These are phyloP conservation scores for Euwallacea fornicatus DNA, from an alignment of 1,140 invertebrate species.

Conservation along the genomic window DNA sequence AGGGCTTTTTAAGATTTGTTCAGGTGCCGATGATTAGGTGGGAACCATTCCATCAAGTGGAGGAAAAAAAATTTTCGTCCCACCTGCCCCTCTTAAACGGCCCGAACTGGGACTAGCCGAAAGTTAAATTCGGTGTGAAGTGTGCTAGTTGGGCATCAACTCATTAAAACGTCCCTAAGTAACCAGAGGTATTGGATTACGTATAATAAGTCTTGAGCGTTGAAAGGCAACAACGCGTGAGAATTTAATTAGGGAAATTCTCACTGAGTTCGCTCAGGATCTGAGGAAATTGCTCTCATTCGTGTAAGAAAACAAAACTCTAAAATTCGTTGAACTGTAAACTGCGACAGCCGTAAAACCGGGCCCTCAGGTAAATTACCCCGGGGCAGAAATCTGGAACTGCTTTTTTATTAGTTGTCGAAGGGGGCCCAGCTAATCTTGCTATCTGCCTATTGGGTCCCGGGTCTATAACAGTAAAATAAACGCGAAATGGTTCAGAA, in stretches of 20 bases:
- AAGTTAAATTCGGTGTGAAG: constrained; percentile 19
- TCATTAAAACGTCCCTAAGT: constrained; percentile 17
- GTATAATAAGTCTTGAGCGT: background rate
- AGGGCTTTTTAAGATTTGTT: constrained; percentile 20
- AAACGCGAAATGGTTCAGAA: constrained; percentile 18
- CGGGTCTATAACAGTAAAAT: constrained; percentile 11
- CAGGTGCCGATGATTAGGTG: constrained; percentile 20
- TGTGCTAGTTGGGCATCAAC: background rate
- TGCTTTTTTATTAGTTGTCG: constrained; percentile 11
- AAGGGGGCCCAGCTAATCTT: constrained; percentile 12
- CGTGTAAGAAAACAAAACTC: constrained; percentile 7
- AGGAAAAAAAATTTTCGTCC: background rate
- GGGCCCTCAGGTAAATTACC: constrained; percentile 12
- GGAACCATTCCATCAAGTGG: constrained; percentile 13
- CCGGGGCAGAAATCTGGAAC: constrained; percentile 5
- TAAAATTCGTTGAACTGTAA: constrained; percentile 5
- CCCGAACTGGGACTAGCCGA: constrained; percentile 3
- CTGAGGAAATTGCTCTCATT: background rate
- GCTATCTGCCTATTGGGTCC: constrained; percentile 15
- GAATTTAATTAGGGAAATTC: constrained; percentile 12
- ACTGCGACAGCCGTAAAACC: constrained; percentile 4
- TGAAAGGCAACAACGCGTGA: constrained; percentile 9
- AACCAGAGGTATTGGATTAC: background rate
- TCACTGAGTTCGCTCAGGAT: background rate
- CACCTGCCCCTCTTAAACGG: constrained; percentile 6